phyloP scores from a whole-genome alignment of 2,888 invertebrate species.

The Scrobipalpa atriplicella region DNA sequence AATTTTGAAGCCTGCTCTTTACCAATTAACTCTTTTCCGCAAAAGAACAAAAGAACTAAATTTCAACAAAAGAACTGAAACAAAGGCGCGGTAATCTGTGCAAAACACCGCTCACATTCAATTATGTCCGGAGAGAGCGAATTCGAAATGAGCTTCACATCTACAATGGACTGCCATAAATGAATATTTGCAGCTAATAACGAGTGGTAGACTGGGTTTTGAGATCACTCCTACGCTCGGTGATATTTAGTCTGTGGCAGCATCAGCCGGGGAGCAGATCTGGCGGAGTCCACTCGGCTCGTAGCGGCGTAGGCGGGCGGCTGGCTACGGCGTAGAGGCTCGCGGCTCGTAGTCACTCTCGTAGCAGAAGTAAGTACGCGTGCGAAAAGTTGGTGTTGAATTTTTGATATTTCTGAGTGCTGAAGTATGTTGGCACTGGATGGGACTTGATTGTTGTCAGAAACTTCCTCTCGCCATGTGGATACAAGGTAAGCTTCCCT shows the following conservation, averaged over 20 bases:
- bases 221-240: background rate
- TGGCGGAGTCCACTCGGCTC: constrained; percentile 60
- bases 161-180: constrained; percentile 4
- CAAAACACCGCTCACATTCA: constrained; percentile 56
- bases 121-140: constrained; percentile 52
- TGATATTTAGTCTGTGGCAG: constrained; percentile 29
- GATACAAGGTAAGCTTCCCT: background rate
- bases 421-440: constrained; percentile 27
- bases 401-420: constrained; percentile 32
- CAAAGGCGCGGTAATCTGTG: constrained; percentile 56
- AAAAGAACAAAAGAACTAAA: too few species aligned
- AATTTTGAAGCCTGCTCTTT: too few species aligned
- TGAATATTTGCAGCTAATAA: constrained; percentile 9
- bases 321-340: constrained; percentile 54
- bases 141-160: constrained; percentile 41
- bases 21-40: background rate
- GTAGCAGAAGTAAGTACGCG: constrained; percentile 52
- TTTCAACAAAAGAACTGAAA: constrained; percentile 40
- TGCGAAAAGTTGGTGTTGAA: constrained; percentile 32
- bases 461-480: background rate
- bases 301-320: constrained; percentile 58
- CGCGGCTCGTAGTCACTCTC: constrained; percentile 45
- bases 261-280: background rate
- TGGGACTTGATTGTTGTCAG: constrained; percentile 24
- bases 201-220: constrained; percentile 14